Evolutionary conservation across 2,888 invertebrate species (phyloP), one percentile per base, ranked within the genome.

Genomic region (Neoascia interrupta): DNA sequence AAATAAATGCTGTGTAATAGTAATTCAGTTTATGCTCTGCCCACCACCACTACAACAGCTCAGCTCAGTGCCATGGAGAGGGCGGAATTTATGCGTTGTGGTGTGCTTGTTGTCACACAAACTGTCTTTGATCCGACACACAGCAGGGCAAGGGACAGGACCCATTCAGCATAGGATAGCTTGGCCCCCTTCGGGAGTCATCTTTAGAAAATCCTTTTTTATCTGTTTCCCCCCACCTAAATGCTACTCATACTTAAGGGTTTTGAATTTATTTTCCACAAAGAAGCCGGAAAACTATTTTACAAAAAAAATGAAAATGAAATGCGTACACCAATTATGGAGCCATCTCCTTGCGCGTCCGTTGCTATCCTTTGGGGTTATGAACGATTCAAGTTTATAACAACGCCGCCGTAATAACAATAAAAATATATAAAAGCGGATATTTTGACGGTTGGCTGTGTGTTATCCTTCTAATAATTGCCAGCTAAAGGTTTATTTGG

Each of bases 381-480:
- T n/a, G 45, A 31, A 11, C 47, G 18, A 56, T 43, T 51, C 18
- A 15, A 60, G 37, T 49, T 56, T 45, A 47, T 56, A 56, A 49
- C 31, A 66, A 47, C 43, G 13, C 19, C 8, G 45, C 37, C n/a
- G n/a, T n/a, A 60, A 69, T 60, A 69, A 60, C 18, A 49, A 36
- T 68, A 64, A 58, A 39, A 68, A 49, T 8, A 43, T 49, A 49
- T 68, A 68, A 47, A 43, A 16, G 47, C 19, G 26, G 41, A 31
- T 23, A 49, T 26, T 56, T 36, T 11, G 37, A 31, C 47, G n/a
- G 15, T 26, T n/a, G 26, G 19, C 36, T 13, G 23, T 1, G 47
- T 58, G 69, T 69, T 51, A 69, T 69, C 58, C 68, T 11, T 41
- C 60, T 51, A 51, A 43, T 51, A 69, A 60, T 51, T 51, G 51